phyloP scores from a whole-genome alignment of 2,113 vertebrate species.

The Meriones unguiculatus region DNA sequence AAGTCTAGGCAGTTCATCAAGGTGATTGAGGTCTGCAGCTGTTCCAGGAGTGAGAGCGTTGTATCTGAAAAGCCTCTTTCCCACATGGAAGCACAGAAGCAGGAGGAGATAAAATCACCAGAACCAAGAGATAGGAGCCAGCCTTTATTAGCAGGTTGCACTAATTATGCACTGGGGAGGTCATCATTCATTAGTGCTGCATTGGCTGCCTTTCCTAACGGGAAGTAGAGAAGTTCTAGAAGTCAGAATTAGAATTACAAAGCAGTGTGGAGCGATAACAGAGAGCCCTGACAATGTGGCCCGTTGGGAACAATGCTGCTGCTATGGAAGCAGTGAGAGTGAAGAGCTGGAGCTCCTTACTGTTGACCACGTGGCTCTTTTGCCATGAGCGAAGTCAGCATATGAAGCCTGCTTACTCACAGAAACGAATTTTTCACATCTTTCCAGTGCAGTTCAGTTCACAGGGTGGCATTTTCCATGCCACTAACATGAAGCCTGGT shows the following conservation, averaged over 20 bases:
- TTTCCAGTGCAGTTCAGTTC: constrained; percentile 47
- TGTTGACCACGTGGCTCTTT: background rate
- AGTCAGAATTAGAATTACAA: constrained; percentile 20
- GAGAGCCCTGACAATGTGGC: background rate
- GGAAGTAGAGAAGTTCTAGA: background rate
- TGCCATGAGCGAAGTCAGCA: background rate
- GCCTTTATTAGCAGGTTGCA: constrained; percentile 36
- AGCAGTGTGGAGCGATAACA: background rate
- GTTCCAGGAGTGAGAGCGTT: background rate
- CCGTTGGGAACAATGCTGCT: background rate
- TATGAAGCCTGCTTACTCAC: constrained; percentile 36
- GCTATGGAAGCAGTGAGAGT: accelerated
- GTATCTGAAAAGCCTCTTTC: background rate
- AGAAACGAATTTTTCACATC: constrained; percentile 50
- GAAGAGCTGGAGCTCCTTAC: background rate
- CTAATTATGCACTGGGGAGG: background rate
- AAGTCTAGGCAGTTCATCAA: background rate
- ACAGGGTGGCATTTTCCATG: constrained; percentile 77
- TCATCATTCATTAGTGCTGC: background rate
- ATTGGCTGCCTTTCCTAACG: constrained; percentile 44
- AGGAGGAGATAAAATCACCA: constrained; percentile 27
- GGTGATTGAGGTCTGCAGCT: constrained; percentile 40
- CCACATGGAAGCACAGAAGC: background rate
- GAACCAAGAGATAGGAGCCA: constrained; percentile 29
- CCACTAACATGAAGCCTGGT: constrained; percentile 72